Conservation (phyloP, 2,797 vertebrate genomes). For the Coendou prehensilis region DNA sequence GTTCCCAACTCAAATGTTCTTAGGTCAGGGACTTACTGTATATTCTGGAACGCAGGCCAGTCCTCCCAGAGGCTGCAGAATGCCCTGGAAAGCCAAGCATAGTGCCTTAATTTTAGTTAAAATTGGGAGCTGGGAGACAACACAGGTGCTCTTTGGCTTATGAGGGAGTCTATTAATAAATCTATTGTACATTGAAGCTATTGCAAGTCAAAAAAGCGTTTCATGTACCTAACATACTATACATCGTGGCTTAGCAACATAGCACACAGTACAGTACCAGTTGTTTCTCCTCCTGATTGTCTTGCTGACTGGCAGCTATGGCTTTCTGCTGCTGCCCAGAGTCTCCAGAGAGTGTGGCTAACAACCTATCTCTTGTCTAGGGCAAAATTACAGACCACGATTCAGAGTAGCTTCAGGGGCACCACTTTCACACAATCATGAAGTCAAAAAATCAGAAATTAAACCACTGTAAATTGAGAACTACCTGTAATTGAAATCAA, state of each 20-base stretch:
- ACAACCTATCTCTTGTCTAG: background rate
- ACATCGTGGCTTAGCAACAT: background rate
- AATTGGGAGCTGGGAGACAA: background rate
- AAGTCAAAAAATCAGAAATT: background rate
- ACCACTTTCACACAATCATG: background rate
- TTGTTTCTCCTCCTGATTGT: background rate
- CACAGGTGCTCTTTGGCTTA: background rate
- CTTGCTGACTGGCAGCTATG: background rate
- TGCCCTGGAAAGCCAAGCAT: background rate
- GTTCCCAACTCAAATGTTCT: background rate
- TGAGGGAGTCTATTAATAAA: background rate
- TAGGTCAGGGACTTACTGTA: background rate
- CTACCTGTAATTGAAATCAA: background rate
- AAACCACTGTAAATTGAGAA: background rate
- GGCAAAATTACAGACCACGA: background rate
- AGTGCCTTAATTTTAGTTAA: conserved; percentile 41
- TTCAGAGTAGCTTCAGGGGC: background rate
- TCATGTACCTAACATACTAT: background rate
- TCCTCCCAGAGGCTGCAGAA: background rate
- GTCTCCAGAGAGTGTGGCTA: background rate
- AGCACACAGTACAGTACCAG: background rate
- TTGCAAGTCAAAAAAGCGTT: background rate
- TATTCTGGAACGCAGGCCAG: background rate
- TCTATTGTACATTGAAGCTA: background rate
- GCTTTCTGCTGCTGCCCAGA: background rate